Evolutionary conservation across 2,797 vertebrate species (phyloP).

Genomic region (Danio albolineatus): DNA sequence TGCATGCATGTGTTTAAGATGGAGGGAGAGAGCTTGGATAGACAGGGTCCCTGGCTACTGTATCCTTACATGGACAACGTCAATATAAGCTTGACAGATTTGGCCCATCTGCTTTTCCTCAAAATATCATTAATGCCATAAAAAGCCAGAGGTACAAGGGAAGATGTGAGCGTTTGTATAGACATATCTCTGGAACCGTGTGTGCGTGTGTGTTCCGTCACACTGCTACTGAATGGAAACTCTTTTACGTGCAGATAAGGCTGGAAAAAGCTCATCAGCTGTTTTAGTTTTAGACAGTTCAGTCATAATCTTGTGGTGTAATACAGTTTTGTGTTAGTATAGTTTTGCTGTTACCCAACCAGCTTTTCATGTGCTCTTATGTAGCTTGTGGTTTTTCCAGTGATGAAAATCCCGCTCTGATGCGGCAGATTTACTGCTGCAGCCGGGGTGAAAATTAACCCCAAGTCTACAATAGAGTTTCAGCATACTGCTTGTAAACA

Average conservation of each 20-base stretch:
- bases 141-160: conserved; percentile 55
- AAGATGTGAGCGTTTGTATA: conserved; percentile 59
- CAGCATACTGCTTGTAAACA: conserved; percentile 38
- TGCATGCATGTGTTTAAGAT: conserved; percentile 53
- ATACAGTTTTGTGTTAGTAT: conserved; percentile 28
- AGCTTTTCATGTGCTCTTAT: conserved; percentile 31
- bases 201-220: conserved; percentile 44
- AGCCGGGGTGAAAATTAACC: conserved; percentile 50
- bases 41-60: conserved; percentile 43
- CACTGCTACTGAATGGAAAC: conserved; percentile 47
- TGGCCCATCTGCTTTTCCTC: conserved; percentile 62
- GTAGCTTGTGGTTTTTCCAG: conserved; percentile 36
- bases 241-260: conserved; percentile 41
- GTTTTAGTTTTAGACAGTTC: conserved; percentile 46
- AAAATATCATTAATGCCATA: conserved; percentile 65
- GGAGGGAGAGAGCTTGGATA: conserved; percentile 23
- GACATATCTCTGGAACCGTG: conserved; percentile 47
- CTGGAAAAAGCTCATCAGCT: conserved; percentile 54
- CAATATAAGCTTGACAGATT: conserved; percentile 62
- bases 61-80: conserved; percentile 62
- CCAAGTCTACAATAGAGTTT: conserved; percentile 46
- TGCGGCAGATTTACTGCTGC: conserved; percentile 30
- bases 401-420: conserved; percentile 40
- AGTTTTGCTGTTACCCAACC: conserved; percentile 28
- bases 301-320: conserved; percentile 29